Conservation (phyloP, 2,888 invertebrate genomes). For the Chloromyia formosa region DNA sequence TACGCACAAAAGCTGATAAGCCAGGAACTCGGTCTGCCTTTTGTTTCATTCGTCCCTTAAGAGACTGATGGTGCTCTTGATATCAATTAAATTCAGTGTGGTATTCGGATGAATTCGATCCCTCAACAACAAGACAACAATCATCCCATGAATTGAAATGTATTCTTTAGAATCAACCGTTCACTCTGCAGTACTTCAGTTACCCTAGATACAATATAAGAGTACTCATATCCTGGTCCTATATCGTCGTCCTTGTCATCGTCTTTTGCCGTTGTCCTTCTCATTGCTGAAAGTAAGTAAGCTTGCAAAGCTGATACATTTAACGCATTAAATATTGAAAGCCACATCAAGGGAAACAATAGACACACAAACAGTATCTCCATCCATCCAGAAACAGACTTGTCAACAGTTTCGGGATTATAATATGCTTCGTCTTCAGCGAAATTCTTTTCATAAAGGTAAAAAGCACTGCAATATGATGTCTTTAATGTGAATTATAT, state of each 20-base stretch:
- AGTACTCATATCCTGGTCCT: constrained; percentile 5
- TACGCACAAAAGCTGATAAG: background rate
- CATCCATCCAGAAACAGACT: background rate
- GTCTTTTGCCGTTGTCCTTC: background rate
- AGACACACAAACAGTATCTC: background rate
- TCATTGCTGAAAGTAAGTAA: constrained; percentile 35
- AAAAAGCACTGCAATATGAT: constrained; percentile 6
- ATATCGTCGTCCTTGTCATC: background rate
- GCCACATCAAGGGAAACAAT: constrained; percentile 32
- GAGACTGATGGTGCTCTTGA: background rate
- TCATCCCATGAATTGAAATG: background rate
- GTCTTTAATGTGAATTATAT: background rate
- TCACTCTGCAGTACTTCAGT: background rate
- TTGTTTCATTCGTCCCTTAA: background rate
- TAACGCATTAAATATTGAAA: constrained; percentile 43
- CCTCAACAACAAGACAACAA: constrained; percentile 6
- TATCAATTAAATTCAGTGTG: constrained; percentile 27
- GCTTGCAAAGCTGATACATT: constrained; percentile 37
- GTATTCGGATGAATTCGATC: constrained; percentile 17
- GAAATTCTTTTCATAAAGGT: background rate
- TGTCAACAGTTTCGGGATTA: constrained; percentile 37
- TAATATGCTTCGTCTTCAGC: constrained; percentile 4
- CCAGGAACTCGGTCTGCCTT: background rate
- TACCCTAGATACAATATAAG: constrained; percentile 7
- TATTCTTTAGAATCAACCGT: background rate